Conservation (phyloP, 2,888 invertebrate genomes). For the Sussaba pulchella region DNA sequence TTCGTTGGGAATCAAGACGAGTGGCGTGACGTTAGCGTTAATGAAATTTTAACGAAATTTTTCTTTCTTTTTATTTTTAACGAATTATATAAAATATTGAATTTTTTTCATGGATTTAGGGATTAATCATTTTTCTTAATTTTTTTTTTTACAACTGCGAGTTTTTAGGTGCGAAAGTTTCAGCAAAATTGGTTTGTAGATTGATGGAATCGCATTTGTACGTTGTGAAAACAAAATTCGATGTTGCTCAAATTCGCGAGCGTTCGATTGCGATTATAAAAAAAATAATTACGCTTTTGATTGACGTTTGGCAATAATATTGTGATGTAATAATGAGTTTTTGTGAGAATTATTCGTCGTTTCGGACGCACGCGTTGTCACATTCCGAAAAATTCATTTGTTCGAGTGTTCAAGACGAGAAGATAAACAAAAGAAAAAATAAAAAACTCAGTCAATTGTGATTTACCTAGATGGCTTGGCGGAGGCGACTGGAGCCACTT, state of each 20-base stretch:
- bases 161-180: constrained; percentile 14
- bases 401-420: constrained; percentile 73
- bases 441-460: constrained; percentile 78
- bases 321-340: constrained; percentile 60
- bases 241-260: constrained; percentile 1
- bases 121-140: no score
- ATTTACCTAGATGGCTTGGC: constrained; percentile 84
- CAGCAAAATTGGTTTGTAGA: background rate
- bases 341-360: constrained; percentile 40
- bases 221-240: background rate
- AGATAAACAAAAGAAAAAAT: no score
- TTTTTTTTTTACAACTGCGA: no score
- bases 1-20: constrained; percentile 41
- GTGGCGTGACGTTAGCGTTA: constrained; percentile 31
- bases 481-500: constrained; percentile 83
- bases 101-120: background rate
- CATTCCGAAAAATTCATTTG: constrained; percentile 72
- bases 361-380: constrained; percentile 32
- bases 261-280: background rate
- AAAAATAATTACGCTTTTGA: background rate
- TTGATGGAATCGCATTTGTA: constrained; percentile 11
- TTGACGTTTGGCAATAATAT: constrained; percentile 35
- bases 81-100: no score
- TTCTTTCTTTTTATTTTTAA: no score
- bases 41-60: no score